Percentiles rank a stretch among this genome's conserved stretches.
These are phyloP conservation scores for Dioctria rufipes DNA, from an alignment of 2,888 invertebrate genomes.

Conservation along the genomic window DNA sequence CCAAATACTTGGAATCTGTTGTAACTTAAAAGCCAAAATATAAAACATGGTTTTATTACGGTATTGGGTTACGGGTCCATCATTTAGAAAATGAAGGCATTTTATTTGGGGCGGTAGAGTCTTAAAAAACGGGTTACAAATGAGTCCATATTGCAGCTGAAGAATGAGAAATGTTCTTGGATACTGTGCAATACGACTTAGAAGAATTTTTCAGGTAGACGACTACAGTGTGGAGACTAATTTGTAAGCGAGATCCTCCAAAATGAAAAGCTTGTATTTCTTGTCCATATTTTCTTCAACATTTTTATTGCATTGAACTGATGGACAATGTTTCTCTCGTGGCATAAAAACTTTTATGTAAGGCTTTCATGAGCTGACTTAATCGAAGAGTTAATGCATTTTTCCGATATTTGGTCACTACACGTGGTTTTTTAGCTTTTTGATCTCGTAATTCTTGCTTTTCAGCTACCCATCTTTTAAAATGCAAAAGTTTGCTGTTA, in stretches of 20 bases:
- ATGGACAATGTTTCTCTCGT: too few relatives aligned
- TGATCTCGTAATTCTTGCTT: constrained; percentile 15
- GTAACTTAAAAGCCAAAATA: neutral
- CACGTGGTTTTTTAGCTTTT: neutral
- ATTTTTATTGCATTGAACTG: too few relatives aligned
- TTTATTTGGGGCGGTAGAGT: neutral
- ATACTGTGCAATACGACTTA: neutral
- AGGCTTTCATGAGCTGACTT: neutral
- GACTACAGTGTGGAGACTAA: neutral
- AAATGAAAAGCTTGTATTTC: constrained; percentile 15
- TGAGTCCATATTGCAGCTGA: neutral
- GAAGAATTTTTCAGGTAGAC: neutral
- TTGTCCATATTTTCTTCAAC: too few relatives aligned
- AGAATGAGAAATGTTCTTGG: neutral
- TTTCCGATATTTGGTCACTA: constrained; percentile 3
- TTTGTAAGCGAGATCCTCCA: neutral
- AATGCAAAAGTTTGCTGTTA: constrained; percentile 9
- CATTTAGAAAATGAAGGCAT: constrained; percentile 6
- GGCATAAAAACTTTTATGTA: too few relatives aligned
- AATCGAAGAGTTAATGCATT: constrained; percentile 9
- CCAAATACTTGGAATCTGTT: too few relatives aligned
- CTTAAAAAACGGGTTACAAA: neutral
- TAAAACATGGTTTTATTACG: constrained; percentile 16
- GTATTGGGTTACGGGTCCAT: constrained; percentile 34
- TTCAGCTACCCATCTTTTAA: constrained; percentile 34